Evolutionary conservation across 2,888 invertebrate genomes (phyloP).

Genomic region (Heliconius sara): DNA sequence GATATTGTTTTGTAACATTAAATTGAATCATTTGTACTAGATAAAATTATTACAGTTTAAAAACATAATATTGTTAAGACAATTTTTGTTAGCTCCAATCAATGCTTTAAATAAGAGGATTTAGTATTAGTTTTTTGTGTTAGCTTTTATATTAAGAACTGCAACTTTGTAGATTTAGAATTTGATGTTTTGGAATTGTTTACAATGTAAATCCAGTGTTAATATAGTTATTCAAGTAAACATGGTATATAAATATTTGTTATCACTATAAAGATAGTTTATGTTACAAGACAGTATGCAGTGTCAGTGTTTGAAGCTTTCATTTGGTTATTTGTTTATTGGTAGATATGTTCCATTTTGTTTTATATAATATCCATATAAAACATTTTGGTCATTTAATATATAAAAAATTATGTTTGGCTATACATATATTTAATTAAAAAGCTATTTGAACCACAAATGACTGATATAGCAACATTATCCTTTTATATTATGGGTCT

Average conservation of each 20-base stretch:
- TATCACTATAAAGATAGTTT: slow-evolving; percentile 7
- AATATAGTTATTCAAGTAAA: slow-evolving; percentile 8
- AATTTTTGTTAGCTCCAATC: slow-evolving; percentile 13
- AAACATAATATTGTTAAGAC: slow-evolving; percentile 4
- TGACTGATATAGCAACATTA: slow-evolving; percentile 44
- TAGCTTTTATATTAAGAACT: slow-evolving; percentile 16
- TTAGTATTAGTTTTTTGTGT: slow-evolving; percentile 15
- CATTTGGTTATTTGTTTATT: slow-evolving; percentile 44
- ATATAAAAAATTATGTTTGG: slow-evolving; percentile 53
- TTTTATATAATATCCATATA: slow-evolving; percentile 26
- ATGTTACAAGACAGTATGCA: slow-evolving; percentile 27
- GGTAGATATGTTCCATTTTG: slow-evolving; percentile 26
- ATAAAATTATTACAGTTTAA: neutral
- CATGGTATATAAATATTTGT: slow-evolving; percentile 16
- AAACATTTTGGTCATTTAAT: slow-evolving; percentile 38
- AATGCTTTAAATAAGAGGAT: slow-evolving; percentile 6
- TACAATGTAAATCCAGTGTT: slow-evolving; percentile 17
- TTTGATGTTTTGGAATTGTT: slow-evolving; percentile 18
- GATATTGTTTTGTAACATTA: slow-evolving; percentile 35
- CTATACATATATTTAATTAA: slow-evolving; percentile 50
- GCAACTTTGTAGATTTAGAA: slow-evolving; percentile 14
- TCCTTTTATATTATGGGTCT: neutral
- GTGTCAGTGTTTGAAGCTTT: slow-evolving; percentile 21
- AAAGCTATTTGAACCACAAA: slow-evolving; percentile 26
- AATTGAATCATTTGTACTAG: slow-evolving; percentile 9